These are phyloP conservation scores for Candidula unifasciata DNA, from an alignment of 2,888 invertebrate species.

Conservation along the genomic window DNA sequence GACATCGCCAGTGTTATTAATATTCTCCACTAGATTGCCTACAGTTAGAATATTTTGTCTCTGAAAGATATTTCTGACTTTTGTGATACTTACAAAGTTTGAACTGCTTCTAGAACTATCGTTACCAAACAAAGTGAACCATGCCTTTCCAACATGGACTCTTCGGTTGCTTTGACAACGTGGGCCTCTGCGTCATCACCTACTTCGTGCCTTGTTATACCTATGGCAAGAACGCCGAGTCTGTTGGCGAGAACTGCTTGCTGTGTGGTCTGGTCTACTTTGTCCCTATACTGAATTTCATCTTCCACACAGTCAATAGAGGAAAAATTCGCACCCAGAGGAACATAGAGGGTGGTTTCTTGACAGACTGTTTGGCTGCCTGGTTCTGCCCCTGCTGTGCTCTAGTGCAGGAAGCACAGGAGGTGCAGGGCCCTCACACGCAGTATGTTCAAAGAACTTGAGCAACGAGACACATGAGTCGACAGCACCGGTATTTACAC, in stretches of 20 bases:
- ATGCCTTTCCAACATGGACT: slow-evolving; percentile 69
- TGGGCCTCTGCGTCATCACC: slow-evolving; percentile 71
- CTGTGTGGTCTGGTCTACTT: slow-evolving; percentile 63
- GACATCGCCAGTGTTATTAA: no score
- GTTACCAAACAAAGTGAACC: neutral
- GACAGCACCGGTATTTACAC: no score
- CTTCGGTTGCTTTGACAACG: slow-evolving; percentile 75
- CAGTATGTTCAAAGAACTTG: slow-evolving; percentile 7
- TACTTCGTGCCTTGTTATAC: slow-evolving; percentile 74
- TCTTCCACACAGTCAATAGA: slow-evolving; percentile 15
- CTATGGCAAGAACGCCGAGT: slow-evolving; percentile 75
- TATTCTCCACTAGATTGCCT: no score
- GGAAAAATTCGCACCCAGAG: slow-evolving; percentile 24
- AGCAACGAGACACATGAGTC: neutral
- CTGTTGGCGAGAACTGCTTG: slow-evolving; percentile 73
- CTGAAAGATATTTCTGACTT: no score
- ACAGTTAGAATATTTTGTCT: no score
- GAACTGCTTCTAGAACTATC: no score
- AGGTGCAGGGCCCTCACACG: neutral
- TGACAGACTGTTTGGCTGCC: slow-evolving; percentile 13
- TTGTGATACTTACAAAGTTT: no score
- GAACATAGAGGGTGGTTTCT: slow-evolving; percentile 22
- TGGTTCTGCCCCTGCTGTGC: slow-evolving; percentile 36
- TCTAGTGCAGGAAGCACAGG: slow-evolving; percentile 34
- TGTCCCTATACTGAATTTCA: neutral